Evolutionary conservation across 2,888 invertebrate genomes (phyloP).

Genomic region (Phaonia tiefii): DNA sequence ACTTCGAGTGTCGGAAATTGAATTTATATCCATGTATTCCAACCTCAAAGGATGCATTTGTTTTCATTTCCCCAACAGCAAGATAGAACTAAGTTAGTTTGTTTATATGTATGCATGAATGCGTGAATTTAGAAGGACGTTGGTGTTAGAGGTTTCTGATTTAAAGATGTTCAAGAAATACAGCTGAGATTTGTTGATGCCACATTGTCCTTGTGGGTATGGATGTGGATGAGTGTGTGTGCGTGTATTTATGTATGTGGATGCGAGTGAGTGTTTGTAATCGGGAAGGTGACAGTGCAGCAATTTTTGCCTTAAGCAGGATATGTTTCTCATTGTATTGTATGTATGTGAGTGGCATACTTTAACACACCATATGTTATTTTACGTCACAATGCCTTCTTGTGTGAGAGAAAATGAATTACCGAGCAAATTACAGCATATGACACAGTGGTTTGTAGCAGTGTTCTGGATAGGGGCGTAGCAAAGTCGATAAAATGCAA

Average conservation of each 20-base stretch:
- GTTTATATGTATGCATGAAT: not conserved
- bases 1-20: conserved; percentile 70
- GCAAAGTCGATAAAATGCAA: too few species aligned
- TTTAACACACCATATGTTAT: conserved; percentile 52
- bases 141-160: conserved; percentile 13
- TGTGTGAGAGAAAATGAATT: conserved; percentile 43
- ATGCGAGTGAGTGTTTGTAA: not conserved
- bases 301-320: conserved; percentile 60
- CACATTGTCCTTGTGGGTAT: conserved; percentile 25
- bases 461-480: too few species aligned
- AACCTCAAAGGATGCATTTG: conserved; percentile 63
- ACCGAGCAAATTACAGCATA: too few species aligned
- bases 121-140: conserved; percentile 16
- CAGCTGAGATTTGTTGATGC: conserved; percentile 65
- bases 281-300: conserved; percentile 63
- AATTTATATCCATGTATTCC: conserved; percentile 68
- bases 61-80: conserved; percentile 51
- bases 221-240: not conserved
- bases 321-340: conserved; percentile 35
- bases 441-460: too few species aligned
- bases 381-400: conserved; percentile 52
- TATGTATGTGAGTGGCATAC: conserved; percentile 36
- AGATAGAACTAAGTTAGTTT: not conserved
- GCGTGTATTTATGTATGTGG: not conserved
- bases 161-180: conserved; percentile 44